A percentile compares a stretch with the other conserved stretches of the same genome.
Conservation (phyloP, 2,888 invertebrate species). For the Sepiola atlantica region DNA sequence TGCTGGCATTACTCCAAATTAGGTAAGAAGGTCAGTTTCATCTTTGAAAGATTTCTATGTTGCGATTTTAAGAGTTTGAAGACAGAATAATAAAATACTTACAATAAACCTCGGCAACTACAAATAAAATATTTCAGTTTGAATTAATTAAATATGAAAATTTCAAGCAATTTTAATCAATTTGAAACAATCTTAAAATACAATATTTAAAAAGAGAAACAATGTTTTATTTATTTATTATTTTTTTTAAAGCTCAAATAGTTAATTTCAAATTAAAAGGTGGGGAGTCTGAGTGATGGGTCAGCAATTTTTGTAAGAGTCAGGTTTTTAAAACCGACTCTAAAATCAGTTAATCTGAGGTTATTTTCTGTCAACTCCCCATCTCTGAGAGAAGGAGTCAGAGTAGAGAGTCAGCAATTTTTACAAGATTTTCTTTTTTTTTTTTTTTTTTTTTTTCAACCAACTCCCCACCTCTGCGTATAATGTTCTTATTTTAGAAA, state of each 20-base stretch:
- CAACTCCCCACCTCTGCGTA: no score
- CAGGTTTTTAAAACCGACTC: no score
- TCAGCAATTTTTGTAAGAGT: no score
- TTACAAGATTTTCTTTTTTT: no score
- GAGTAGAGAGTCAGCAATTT: no score
- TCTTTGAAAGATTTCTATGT: not conserved
- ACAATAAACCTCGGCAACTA: slow-evolving; percentile 32
- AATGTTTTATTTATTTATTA: not conserved
- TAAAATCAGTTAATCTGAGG: no score
- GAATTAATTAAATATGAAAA: not conserved
- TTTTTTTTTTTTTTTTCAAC: no score
- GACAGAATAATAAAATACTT: slow-evolving; percentile 32
- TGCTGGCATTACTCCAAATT: slow-evolving; percentile 15
- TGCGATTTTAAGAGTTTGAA: not conserved
- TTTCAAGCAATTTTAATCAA: not conserved
- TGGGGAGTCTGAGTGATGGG: no score
- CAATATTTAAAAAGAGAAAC: not conserved
- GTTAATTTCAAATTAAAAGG: not conserved
- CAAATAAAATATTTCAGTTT: slow-evolving; percentile 32
- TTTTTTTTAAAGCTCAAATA: not conserved
- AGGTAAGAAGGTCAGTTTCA: not conserved
- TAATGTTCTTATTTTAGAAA: no score
- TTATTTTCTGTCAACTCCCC: no score
- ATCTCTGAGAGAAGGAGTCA: no score
- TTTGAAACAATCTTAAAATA: not conserved